Evolutionary conservation across 2,797 vertebrate genomes (phyloP).

Genomic region (Notoglanidium macrostoma): DNA sequence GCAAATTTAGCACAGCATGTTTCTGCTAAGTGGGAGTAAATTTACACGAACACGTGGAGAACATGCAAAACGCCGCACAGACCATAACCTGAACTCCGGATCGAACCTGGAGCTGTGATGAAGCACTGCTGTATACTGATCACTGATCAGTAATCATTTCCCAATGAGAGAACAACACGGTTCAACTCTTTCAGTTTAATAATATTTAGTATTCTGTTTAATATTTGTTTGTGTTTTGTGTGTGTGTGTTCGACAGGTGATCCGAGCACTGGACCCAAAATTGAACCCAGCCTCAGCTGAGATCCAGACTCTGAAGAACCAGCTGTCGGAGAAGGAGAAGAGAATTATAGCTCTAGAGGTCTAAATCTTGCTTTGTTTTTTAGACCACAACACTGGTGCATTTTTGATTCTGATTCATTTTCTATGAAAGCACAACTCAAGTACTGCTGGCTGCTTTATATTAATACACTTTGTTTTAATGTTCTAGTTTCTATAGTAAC

Average conservation of each 20-base stretch:
- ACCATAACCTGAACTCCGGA: background rate
- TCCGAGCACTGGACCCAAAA: constrained; percentile 95
- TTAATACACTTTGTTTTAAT: background rate
- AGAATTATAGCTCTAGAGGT: constrained; percentile 89
- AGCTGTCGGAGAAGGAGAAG: constrained; percentile 87
- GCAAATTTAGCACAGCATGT: background rate
- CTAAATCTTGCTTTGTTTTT: constrained; percentile 36
- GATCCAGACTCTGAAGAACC: constrained; percentile 89
- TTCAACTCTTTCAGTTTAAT: background rate
- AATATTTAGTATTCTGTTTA: too few species aligned
- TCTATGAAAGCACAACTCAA: background rate
- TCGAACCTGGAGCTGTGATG: background rate
- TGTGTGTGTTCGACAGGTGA: constrained; percentile 77
- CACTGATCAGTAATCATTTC: background rate
- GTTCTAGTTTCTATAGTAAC: background rate
- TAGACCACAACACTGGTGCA: background rate
- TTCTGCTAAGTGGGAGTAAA: background rate
- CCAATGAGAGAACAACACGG: background rate
- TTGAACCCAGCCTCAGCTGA: constrained; percentile 94
- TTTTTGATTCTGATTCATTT: background rate
- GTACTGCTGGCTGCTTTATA: background rate
- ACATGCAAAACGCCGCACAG: background rate
- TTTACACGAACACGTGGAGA: background rate
- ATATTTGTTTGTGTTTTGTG: background rate
- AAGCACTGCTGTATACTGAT: background rate